A percentile compares a stretch with the other conserved stretches of the same genome.
phyloP scores from a whole-genome alignment of 1,140 invertebrate species.

The Sipha flava region DNA sequence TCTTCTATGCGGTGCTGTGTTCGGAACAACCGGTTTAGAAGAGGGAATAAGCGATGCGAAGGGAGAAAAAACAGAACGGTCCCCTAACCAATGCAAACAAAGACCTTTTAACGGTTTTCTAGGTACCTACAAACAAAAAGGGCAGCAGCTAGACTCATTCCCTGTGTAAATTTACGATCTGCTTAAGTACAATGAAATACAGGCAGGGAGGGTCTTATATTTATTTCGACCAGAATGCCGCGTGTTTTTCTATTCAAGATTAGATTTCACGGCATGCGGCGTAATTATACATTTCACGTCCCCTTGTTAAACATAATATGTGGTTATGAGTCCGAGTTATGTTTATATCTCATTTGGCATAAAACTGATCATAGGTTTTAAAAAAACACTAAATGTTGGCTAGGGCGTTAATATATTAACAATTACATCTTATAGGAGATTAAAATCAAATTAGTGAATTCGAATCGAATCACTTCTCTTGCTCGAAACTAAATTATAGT shows the following conservation, averaged over 20 bases:
- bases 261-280: neutral
- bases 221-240: conserved; percentile 13
- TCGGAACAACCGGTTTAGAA: conserved; percentile 16
- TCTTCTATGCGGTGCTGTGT: neutral
- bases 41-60: neutral
- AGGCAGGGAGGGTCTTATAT: neutral
- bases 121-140: conserved; percentile 22
- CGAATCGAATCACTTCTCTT: no score
- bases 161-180: neutral
- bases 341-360: no score
- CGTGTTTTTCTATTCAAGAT: conserved; percentile 32
- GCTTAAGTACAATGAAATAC: conserved; percentile 25
- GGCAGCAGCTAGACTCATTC: conserved; percentile 10
- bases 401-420: no score
- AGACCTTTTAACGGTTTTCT: conserved; percentile 33
- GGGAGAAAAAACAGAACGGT: neutral
- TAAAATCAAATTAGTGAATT: no score
- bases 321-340: no score
- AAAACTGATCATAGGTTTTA: no score
- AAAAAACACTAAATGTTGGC: no score
- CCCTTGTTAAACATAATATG: neutral
- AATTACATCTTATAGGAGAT: no score
- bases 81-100: conserved; percentile 19
- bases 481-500: no score
- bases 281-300: conserved; percentile 16